Percentiles rank a stretch among this genome's conserved stretches.
These are phyloP conservation scores for Eremophila alpestris DNA, from an alignment of 2,797 vertebrate species.

Conservation along the genomic window DNA sequence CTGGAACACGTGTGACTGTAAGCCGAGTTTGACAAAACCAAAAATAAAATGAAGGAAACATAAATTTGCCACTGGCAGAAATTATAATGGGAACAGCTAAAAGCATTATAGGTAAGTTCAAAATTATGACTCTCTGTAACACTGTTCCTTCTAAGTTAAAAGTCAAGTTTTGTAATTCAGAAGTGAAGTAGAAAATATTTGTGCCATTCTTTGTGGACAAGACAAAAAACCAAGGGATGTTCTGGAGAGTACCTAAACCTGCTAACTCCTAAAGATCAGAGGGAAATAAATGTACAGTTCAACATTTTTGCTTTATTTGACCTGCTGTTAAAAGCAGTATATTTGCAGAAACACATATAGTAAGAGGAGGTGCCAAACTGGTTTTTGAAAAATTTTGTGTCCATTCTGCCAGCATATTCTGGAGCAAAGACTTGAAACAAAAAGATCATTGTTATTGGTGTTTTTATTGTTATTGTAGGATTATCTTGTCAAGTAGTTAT, in stretches of 20 bases:
- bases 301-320: background rate
- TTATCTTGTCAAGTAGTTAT: background rate
- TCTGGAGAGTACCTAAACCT: background rate
- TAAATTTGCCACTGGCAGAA: background rate
- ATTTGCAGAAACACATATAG: background rate
- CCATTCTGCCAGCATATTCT: background rate
- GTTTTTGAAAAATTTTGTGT: background rate
- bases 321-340: background rate
- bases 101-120: background rate
- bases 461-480: background rate
- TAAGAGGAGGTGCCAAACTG: background rate
- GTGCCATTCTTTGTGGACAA: background rate
- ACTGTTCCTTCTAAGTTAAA: too few relatives aligned
- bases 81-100: background rate
- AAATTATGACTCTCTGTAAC: background rate
- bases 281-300: background rate
- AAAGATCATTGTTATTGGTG: background rate
- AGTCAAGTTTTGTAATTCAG: background rate
- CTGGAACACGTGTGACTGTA: too few relatives aligned
- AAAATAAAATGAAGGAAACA: background rate
- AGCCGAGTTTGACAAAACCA: background rate
- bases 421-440: background rate
- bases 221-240: background rate
- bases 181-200: background rate
- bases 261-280: background rate